Evolutionary conservation across 1,140 invertebrate species (phyloP).

Genomic region (Manduca sexta): DNA sequence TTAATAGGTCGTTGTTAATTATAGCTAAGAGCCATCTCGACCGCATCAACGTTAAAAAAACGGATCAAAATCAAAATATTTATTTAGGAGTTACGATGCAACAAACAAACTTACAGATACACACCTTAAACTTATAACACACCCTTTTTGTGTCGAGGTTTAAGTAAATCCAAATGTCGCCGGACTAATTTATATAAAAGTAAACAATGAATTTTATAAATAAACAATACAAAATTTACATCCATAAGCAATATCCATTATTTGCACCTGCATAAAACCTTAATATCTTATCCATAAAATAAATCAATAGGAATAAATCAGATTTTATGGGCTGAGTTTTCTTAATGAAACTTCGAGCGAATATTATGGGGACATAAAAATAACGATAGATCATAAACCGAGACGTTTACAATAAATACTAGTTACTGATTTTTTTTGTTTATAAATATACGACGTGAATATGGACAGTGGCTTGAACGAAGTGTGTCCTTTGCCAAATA

Average conservation of each 20-base stretch:
- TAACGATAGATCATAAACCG: constrained; percentile 25
- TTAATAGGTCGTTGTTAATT: no score
- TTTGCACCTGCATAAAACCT: no score
- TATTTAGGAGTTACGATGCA: no score
- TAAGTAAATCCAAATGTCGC: no score
- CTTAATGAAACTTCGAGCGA: constrained; percentile 21
- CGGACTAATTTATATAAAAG: no score
- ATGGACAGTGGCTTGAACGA: constrained; percentile 5
- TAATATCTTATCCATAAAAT: constrained; percentile 6
- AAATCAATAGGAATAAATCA: constrained; percentile 12
- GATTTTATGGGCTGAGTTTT: constrained; percentile 16
- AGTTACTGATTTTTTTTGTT: constrained; percentile 14
- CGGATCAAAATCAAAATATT: no score
- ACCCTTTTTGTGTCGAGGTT: no score
- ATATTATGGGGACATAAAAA: constrained; percentile 26
- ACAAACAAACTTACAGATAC: no score
- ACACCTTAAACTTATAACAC: no score
- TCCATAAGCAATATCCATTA: not conserved
- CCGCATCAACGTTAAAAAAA: no score
- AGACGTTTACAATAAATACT: constrained; percentile 17
- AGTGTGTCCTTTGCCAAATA: constrained; percentile 4
- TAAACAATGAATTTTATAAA: not conserved
- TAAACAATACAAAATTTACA: no score
- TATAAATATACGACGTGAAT: constrained; percentile 2
- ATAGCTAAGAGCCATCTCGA: no score